Base-by-base conservation (phyloP, 2,113 vertebrate species). In the Tricholaema leucomelas region DNA sequence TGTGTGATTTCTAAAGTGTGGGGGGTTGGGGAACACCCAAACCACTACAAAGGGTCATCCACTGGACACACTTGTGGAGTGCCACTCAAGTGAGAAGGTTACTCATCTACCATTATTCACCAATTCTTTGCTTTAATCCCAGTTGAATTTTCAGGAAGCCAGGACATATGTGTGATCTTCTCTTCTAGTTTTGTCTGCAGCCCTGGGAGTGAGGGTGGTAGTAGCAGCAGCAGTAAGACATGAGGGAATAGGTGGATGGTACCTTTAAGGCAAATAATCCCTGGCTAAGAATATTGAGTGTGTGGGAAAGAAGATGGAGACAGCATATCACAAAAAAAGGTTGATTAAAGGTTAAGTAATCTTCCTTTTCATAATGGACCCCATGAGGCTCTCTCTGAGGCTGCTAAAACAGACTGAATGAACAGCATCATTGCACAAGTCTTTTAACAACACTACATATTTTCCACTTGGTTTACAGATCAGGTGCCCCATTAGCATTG, bases 391-490 rank as follows among this genome's bases (percentile, higher is more conserved):
- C 15, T 82, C 61, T 82, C 61, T 46, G 44, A 70, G 56, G 38
- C 42, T 84, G 35, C 73, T 71, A 33, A 33, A 87, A 48, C 27
- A 87, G 40, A 60, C 28, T 31, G 55, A 78, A 24, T 2, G 28
- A 83, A 71, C 15, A 82, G 50, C 28, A 42, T 25, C 1, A 1
- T 48, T 66, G 38, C 56, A 72, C 8, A 17, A 38, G 40, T 80
- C 59, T 79, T 87, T 72, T 44, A 88, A 79, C 30, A 77, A 44
- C 23, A n/a, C 36, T 63, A 52, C 8, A 13, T 55, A 56, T 56
- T 83, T 87, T 73, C 60, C 59, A 30, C 61, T 92, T 89, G 42
- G 59, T 92, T 93, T 56, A 89, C 42, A 74, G 72, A 85, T 93
- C 88, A 90, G 65, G 70, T 85, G 40, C 5, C 30, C 27, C 58